A percentile compares a stretch with the other conserved stretches of the same genome.
phyloP scores from a whole-genome alignment of 2,113 vertebrate species.

The Chunga burmeisteri region DNA sequence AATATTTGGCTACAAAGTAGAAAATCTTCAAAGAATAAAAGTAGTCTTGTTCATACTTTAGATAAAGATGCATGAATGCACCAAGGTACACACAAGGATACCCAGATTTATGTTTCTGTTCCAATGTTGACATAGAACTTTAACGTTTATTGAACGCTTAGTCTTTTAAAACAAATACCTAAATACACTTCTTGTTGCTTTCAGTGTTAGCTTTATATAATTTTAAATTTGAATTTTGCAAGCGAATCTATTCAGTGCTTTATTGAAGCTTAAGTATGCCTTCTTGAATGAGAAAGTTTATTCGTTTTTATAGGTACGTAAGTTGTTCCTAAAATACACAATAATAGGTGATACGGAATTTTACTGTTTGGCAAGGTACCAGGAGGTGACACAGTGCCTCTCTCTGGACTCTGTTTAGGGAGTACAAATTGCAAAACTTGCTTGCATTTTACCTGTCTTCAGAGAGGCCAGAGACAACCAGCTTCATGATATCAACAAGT shows the following conservation, averaged over 20 bases:
- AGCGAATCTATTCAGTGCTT: background rate
- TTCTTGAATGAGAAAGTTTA: background rate
- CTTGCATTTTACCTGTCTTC: background rate
- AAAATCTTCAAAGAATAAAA: background rate
- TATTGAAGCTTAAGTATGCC: background rate
- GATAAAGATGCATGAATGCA: background rate
- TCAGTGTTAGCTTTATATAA: background rate
- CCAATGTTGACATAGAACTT: background rate
- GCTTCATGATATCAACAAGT: background rate
- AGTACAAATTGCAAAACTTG: background rate
- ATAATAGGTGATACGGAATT: background rate
- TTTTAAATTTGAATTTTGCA: background rate
- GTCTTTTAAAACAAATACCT: background rate
- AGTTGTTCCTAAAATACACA: background rate
- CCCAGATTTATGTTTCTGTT: background rate
- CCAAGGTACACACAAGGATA: background rate
- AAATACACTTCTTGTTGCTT: background rate
- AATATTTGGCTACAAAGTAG: background rate
- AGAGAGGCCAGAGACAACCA: background rate
- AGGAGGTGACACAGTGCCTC: rapidly evolving
- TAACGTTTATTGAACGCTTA: rapidly evolving
- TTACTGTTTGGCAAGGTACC: background rate
- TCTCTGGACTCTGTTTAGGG: background rate
- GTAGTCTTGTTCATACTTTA: rapidly evolving
- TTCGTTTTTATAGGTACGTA: background rate